These are phyloP conservation scores for Psittacula derbiana DNA, from an alignment of 2,797 vertebrate genomes.

Conservation along the genomic window DNA sequence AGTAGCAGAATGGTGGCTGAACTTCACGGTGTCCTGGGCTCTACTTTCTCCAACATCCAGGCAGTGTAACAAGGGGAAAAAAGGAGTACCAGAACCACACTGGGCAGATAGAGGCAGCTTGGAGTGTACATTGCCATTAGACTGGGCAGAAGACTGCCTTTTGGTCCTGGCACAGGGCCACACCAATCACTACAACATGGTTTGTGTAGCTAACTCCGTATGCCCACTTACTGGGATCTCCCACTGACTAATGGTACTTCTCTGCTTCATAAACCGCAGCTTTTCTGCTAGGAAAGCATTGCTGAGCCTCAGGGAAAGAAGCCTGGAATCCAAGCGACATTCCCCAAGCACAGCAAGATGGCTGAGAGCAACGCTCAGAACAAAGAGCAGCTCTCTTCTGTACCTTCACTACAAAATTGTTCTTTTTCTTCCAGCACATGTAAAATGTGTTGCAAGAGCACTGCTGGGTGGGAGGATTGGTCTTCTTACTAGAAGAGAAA, in stretches of 20 bases:
- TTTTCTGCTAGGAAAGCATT: not conserved
- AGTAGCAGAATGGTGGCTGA: not conserved
- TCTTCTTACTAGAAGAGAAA: not conserved
- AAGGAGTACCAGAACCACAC: not conserved
- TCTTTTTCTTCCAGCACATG: not conserved
- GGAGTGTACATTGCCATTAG: not conserved
- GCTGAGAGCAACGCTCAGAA: not conserved
- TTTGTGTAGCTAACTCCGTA: not conserved
- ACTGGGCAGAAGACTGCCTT: not conserved
- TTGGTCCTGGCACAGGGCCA: too few relatives aligned
- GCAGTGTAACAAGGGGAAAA: not conserved
- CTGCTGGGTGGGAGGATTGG: not conserved
- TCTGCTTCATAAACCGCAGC: not conserved
- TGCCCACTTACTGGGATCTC: not conserved
- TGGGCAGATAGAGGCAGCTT: not conserved
- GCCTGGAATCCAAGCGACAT: not conserved
- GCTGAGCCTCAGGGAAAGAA: not conserved
- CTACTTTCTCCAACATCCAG: not conserved
- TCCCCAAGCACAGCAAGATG: not conserved
- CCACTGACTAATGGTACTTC: not conserved
- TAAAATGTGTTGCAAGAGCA: not conserved
- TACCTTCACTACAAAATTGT: not conserved
- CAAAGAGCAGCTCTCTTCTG: not conserved
- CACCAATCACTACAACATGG: rapidly evolving
- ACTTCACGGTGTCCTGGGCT: not conserved